These are phyloP conservation scores for Drosophila pullipes DNA, from an alignment of 2,888 invertebrate species.

Conservation along the genomic window DNA sequence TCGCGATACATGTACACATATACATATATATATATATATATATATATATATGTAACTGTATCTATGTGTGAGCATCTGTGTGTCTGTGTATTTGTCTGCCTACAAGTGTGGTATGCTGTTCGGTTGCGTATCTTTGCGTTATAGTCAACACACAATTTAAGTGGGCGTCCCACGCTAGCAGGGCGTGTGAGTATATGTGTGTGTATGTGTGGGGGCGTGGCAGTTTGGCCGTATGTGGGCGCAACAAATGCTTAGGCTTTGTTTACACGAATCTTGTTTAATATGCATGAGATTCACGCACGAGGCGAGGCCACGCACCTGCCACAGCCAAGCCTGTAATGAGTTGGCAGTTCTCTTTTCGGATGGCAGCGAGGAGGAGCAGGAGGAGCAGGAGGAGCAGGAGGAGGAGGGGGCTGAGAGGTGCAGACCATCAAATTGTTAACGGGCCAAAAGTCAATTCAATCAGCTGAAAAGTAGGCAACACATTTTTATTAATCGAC, in stretches of 20 bases:
- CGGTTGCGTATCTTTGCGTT: neutral
- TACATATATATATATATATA: too few relatives aligned
- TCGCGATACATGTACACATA: constrained; percentile 2
- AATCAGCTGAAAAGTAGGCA: constrained; percentile 57
- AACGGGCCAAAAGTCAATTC: constrained; percentile 35
- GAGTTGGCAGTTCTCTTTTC: constrained; percentile 36
- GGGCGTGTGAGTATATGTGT: neutral
- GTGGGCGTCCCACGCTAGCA: constrained; percentile 16
- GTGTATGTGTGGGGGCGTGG: constrained; percentile 15
- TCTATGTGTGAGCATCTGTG: constrained; percentile 1
- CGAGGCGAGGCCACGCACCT: constrained; percentile 41
- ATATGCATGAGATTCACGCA: constrained; percentile 69
- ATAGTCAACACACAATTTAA: constrained; percentile 8
- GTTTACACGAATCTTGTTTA: constrained; percentile 70
- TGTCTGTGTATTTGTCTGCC: neutral
- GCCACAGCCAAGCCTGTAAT: constrained; percentile 43
- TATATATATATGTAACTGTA: neutral
- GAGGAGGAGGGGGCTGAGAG: neutral
- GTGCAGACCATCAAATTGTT: constrained; percentile 14
- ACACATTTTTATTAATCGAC: constrained; percentile 22
- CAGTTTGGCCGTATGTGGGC: constrained; percentile 4
- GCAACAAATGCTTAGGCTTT: constrained; percentile 56
- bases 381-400: neutral
- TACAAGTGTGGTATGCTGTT: neutral
- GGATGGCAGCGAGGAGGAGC: neutral